A percentile compares a stretch with the other conserved stretches of the same genome.
phyloP scores from a whole-genome alignment of 2,113 vertebrate species.

The Ariopsis seemanni region DNA sequence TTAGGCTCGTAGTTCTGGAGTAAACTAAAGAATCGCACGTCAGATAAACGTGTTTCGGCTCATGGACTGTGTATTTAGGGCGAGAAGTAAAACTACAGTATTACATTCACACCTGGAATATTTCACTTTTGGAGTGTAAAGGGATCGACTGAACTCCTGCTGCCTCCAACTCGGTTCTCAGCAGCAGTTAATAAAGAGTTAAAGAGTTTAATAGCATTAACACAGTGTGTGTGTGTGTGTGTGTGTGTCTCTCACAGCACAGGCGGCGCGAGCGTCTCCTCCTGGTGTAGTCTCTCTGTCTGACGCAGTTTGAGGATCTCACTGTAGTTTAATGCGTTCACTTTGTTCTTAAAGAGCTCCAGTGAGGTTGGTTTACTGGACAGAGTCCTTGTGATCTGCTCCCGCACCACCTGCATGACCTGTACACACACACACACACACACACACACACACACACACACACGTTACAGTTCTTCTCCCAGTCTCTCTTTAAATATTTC shows the following conservation, averaged over 20 bases:
- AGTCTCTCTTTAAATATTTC: not conserved
- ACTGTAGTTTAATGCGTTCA: conserved; percentile 87
- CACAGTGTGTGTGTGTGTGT: not conserved
- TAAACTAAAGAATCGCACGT: not conserved
- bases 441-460: conserved; percentile 12
- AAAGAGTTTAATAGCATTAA: not conserved
- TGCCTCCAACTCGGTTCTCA: not conserved
- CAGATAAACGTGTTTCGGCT: not conserved
- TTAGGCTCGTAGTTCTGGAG: not conserved
- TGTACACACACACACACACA: conserved; percentile 53
- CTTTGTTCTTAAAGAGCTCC: conserved; percentile 93
- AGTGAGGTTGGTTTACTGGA: conserved; percentile 88
- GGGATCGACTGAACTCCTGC: not conserved
- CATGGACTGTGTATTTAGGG: not conserved
- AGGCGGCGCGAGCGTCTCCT: conserved; percentile 88
- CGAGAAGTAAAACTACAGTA: not conserved
- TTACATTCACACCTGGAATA: not conserved
- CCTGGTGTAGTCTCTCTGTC: conserved; percentile 92
- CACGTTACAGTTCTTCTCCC: not conserved
- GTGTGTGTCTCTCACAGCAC: conserved; percentile 82
- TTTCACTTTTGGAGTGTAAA: not conserved
- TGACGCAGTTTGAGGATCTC: conserved; percentile 95
- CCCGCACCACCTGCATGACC: conserved; percentile 98
- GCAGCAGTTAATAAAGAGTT: not conserved
- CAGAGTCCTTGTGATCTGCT: conserved; percentile 93